Evolutionary conservation across 53 echinoderm and acorn worm genomes (phyloP).

Genomic region (Henricia sp.): DNA sequence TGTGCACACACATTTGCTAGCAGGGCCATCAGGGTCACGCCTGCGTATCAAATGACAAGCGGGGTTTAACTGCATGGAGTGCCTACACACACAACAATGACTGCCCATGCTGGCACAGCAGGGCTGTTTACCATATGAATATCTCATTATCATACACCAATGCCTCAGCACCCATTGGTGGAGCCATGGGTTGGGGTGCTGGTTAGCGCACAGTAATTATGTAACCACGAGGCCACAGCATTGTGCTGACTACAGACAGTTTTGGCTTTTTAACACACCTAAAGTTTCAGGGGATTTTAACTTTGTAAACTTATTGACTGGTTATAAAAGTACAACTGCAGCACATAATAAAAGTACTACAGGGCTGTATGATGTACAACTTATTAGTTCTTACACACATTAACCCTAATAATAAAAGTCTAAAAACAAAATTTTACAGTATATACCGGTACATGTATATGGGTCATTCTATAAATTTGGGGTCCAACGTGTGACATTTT

Average conservation of each 20-base stretch:
- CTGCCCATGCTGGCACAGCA: slow-evolving; percentile 64
- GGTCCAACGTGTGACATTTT: too few relatives aligned
- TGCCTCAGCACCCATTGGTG: slow-evolving; percentile 43
- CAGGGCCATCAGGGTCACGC: slow-evolving; percentile 61
- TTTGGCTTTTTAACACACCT: not conserved
- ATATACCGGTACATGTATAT: too few relatives aligned
- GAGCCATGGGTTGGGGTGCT: slow-evolving; percentile 7
- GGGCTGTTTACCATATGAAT: slow-evolving; percentile 67
- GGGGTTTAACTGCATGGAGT: too few relatives aligned
- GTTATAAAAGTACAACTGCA: too few relatives aligned
- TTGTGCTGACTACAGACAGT: slow-evolving; percentile 30
- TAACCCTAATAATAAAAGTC: too few relatives aligned
- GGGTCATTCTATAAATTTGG: too few relatives aligned
- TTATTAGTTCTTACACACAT: too few relatives aligned
- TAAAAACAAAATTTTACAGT: too few relatives aligned
- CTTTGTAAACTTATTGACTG: too few relatives aligned
- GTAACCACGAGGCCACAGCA: slow-evolving; percentile 29
- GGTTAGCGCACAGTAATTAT: slow-evolving; percentile 38
- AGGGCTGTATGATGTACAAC: too few relatives aligned
- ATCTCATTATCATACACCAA: slow-evolving; percentile 60
- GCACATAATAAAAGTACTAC: too few relatives aligned
- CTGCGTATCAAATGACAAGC: slow-evolving; percentile 69
- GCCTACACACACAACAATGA: slow-evolving; percentile 46
- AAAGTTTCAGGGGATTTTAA: slow-evolving; percentile 3
- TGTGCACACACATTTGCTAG: slow-evolving; percentile 37